Conservation (phyloP, 2,113 vertebrate species). For the Chunga burmeisteri region DNA sequence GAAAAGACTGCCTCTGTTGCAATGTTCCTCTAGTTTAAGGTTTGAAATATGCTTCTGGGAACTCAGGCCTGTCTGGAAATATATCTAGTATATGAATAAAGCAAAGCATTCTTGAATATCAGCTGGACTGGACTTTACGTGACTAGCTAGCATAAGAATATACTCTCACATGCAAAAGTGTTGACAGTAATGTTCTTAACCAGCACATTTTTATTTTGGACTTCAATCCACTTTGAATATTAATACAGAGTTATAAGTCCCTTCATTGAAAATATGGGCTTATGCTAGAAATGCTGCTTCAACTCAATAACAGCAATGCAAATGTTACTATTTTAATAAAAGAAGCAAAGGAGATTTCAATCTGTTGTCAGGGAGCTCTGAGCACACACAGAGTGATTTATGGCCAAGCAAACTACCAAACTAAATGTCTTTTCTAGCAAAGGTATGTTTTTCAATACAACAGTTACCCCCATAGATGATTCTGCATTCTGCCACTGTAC, state of each 20-base stretch:
- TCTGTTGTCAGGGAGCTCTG: constrained; percentile 43
- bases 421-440: constrained; percentile 59
- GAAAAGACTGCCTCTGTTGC: not conserved
- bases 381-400: constrained; percentile 57
- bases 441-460: constrained; percentile 65
- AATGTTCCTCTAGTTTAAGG: not conserved
- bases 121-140: not conserved
- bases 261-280: not conserved
- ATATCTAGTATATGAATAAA: not conserved
- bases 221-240: constrained; percentile 45
- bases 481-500: constrained; percentile 34
- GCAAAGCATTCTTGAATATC: not conserved
- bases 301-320: constrained; percentile 54
- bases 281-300: constrained; percentile 53
- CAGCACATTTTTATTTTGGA: not conserved
- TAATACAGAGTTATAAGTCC: constrained; percentile 47
- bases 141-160: not conserved
- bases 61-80: not conserved
- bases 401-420: constrained; percentile 37
- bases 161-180: not conserved
- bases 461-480: not conserved
- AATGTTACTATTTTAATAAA: constrained; percentile 46
- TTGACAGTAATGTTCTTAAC: not conserved
- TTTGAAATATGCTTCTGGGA: not conserved
- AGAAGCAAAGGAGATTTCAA: constrained; percentile 55